Percentiles rank a stretch among this genome's conserved stretches.
phyloP scores from a whole-genome alignment of 1,140 invertebrate species.

The Araneus ventricosus region DNA sequence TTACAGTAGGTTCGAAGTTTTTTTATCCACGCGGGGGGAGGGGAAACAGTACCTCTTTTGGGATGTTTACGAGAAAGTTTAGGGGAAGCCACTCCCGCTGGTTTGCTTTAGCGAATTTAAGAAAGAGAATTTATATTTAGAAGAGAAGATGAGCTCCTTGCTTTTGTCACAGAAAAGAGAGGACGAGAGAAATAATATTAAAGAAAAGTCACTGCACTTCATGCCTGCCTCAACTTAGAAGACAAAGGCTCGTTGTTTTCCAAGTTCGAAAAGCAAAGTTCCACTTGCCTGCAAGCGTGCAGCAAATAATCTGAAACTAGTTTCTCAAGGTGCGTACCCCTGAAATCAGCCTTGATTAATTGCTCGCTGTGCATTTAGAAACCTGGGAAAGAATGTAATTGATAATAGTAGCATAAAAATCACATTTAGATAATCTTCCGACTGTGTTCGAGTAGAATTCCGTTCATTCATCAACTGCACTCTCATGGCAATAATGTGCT shows the following conservation, averaged over 20 bases:
- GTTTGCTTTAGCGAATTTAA: no score
- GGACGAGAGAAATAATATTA: no score
- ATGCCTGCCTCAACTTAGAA: no score
- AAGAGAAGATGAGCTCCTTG: no score
- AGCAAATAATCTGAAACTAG: neutral
- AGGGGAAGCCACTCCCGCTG: no score
- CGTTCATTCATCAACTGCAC: neutral
- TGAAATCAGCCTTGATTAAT: slow-evolving; percentile 23
- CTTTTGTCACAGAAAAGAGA: no score
- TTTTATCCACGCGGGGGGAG: no score
- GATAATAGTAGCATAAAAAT: slow-evolving; percentile 4
- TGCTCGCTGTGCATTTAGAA: neutral
- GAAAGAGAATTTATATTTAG: no score
- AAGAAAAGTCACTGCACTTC: no score
- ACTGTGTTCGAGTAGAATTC: neutral
- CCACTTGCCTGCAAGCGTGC: neutral
- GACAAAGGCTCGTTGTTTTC: neutral
- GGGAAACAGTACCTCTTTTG: no score
- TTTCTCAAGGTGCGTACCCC: neutral
- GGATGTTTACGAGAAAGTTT: no score
- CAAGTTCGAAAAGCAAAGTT: neutral
- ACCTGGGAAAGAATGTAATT: neutral
- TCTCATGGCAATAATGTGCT: neutral
- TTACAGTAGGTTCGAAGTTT: no score
- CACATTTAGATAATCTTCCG: neutral